A percentile compares a stretch with the other conserved stretches of the same genome.
Conservation (phyloP, 2,113 vertebrate genomes). For the Abramis brama region DNA sequence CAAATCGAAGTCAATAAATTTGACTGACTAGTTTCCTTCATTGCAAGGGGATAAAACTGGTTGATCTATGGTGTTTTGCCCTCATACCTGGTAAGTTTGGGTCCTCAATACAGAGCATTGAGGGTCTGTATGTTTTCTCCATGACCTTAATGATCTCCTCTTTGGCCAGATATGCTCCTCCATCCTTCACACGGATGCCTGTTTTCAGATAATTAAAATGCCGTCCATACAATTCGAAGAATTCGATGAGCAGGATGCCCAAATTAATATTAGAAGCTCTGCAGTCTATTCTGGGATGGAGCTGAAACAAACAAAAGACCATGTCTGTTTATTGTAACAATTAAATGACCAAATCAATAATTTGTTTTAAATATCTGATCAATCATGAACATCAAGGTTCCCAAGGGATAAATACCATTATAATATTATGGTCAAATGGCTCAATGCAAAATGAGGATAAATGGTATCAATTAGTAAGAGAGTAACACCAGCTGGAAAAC, state of each 20-base stretch:
- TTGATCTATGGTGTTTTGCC: background rate
- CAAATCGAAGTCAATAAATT: no score
- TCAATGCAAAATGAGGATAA: background rate
- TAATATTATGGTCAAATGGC: background rate
- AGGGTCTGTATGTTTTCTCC: constrained; percentile 91
- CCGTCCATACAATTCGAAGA: constrained; percentile 97
- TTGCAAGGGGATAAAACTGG: background rate
- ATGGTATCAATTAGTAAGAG: background rate
- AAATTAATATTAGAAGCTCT: constrained; percentile 89
- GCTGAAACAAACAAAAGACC: constrained; percentile 67
- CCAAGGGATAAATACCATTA: background rate
- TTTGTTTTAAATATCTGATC: background rate
- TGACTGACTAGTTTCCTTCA: no score
- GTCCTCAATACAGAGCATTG: constrained; percentile 96
- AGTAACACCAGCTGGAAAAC: no score
- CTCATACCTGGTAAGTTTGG: constrained; percentile 88
- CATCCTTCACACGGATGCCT: constrained; percentile 94
- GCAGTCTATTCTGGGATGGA: constrained; percentile 94
- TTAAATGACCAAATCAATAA: background rate
- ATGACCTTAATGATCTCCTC: constrained; percentile 95
- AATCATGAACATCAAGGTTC: background rate
- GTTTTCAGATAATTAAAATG: constrained; percentile 99
- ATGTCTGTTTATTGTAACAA: background rate
- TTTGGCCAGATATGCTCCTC: constrained; percentile 94
- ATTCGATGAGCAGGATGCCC: constrained; percentile 96